A percentile compares a stretch with the other conserved stretches of the same genome.
phyloP scores from a whole-genome alignment of 2,797 vertebrate genomes.

The Anableps anableps region DNA sequence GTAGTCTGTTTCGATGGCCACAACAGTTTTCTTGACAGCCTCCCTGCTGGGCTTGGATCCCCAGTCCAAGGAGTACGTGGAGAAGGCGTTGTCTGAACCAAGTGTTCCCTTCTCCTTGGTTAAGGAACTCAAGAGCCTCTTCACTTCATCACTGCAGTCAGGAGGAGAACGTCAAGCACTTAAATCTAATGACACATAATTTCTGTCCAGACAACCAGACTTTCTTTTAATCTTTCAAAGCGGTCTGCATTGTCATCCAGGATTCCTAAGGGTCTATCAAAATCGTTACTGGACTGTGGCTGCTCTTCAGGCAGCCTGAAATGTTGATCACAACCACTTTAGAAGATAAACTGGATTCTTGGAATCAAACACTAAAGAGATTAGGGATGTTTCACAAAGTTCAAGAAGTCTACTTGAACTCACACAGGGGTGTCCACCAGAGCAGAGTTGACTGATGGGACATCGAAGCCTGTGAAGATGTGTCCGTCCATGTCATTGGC shows the following conservation, averaged over 20 bases:
- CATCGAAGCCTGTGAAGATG: constrained; percentile 83
- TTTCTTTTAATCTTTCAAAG: too few species aligned
- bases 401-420: constrained; percentile 36
- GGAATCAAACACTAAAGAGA: background rate
- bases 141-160: constrained; percentile 78
- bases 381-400: background rate
- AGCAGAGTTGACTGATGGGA: constrained; percentile 82
- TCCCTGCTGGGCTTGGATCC: constrained; percentile 68
- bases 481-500: constrained; percentile 94
- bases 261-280: too few species aligned
- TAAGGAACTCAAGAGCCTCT: constrained; percentile 75
- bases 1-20: constrained; percentile 85
- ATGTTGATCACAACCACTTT: background rate
- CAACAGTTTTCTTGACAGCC: constrained; percentile 85
- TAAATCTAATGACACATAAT: background rate
- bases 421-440: constrained; percentile 77
- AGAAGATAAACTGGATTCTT: background rate
- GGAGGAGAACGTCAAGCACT: background rate
- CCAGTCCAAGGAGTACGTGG: constrained; percentile 84
- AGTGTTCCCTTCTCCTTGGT: constrained; percentile 77
- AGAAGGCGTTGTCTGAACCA: constrained; percentile 71
- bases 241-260: too few species aligned
- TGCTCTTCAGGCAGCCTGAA: too few species aligned
- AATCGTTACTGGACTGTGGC: too few species aligned
- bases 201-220: background rate